Base-by-base conservation (phyloP, 37 sponge, comb jelly and placozoan species). In the Amphimedon queenslandica region DNA sequence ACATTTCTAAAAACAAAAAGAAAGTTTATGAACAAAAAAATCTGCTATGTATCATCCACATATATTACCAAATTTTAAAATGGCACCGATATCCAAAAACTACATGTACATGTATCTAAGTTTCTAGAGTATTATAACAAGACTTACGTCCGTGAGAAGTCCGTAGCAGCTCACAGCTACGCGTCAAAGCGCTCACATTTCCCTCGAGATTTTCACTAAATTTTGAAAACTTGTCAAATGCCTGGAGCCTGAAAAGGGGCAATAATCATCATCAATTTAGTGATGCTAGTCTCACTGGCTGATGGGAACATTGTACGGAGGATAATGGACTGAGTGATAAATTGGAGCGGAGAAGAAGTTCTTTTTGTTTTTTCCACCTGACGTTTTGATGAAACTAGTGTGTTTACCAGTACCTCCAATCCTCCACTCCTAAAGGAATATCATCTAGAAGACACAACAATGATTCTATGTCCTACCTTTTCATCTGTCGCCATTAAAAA, bases 401-500 rank as follows among this genome's bases (percentile, higher is more conserved):
- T 38, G 32, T 63, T 63, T 42, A 34, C 37, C 24, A 38, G 20
- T 31, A 42, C n/a, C 32, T 3, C 67, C 16, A 13, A 13, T 34
- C 20, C 21, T 11, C 36, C 16, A 66, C 23, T 4, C 43, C 11
- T 30, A 70, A 4, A 1, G 4, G 39, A 36, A 4, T 10, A 72
- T 37, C 27, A 53, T 55, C n/a, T 3, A 4, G 2, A 38, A 21
- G 33, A 53, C 33, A 33, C 25, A 28, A 75, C 24, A 63, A 33
- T 6, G 24, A 16, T 34, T 8, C 18, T 1, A 39, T 25, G 11
- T 6, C 28, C 35, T 78, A 91, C 92, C 72, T 87, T 92, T 11
- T 79, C 90, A 57, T 80, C 89, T 31, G 75, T 79, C 0, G 27
- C 41, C n/a, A 85, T 87, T 0, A 92, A 74, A 57, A 92, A 92